phyloP scores from a whole-genome alignment of 2,888 invertebrate species.

The Eristalis pertinax region DNA sequence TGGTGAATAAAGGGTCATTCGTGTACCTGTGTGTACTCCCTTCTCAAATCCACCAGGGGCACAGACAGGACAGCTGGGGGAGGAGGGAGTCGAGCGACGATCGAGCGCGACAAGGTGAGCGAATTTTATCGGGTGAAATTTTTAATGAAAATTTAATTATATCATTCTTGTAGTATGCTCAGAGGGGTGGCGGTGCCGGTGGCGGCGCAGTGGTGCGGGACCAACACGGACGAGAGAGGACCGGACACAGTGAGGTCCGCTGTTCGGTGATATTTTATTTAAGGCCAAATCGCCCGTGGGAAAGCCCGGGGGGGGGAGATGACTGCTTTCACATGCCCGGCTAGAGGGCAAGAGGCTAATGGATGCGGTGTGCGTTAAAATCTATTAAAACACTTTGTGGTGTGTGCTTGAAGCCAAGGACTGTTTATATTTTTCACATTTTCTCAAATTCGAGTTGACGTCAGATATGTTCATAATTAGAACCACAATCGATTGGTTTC shows the following conservation, averaged over 20 bases:
- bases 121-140: conserved; percentile 56
- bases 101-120: conserved; percentile 34
- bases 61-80: no score
- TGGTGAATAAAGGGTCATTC: conserved; percentile 46
- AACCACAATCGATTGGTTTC: conserved; percentile 6
- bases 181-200: not conserved
- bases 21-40: not conserved
- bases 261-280: conserved; percentile 44
- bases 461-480: not conserved
- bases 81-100: no score
- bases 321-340: not conserved
- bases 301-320: not conserved
- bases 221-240: not conserved
- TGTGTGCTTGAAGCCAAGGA: not conserved
- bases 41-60: not conserved
- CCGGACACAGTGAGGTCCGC: not conserved
- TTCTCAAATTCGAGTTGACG: not conserved
- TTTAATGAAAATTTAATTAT: conserved; percentile 68
- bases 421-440: not conserved
- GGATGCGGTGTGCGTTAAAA: not conserved
- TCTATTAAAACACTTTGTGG: not conserved
- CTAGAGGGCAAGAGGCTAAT: conserved; percentile 26
- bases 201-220: no score
- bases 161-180: conserved; percentile 12
- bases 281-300: conserved; percentile 28